Evolutionary conservation across 2,797 vertebrate genomes (phyloP).

Genomic region (Lophotriccus pileatus): DNA sequence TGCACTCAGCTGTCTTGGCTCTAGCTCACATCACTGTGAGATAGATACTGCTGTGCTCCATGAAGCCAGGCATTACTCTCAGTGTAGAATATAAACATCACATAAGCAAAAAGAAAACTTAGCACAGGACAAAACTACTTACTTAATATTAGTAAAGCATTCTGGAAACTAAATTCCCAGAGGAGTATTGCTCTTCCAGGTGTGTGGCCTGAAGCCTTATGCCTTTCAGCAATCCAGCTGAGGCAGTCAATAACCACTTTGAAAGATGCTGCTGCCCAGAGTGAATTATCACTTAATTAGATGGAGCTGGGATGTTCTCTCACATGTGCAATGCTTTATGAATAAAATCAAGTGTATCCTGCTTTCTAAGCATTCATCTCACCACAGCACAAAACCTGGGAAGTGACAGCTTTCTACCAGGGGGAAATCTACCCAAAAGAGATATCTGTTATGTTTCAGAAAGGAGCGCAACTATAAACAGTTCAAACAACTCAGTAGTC

Average conservation of each 20-base stretch:
- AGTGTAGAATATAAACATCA: not conserved
- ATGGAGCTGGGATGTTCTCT: not conserved
- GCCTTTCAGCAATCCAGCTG: not conserved
- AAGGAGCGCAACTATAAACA: not conserved
- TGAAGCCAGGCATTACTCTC: not conserved
- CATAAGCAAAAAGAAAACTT: not conserved
- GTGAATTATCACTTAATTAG: slow-evolving; percentile 57
- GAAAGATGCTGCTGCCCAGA: not conserved
- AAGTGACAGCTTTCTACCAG: slow-evolving; percentile 22
- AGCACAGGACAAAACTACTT: not conserved
- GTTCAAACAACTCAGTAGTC: not conserved
- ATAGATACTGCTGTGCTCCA: not conserved
- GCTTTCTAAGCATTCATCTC: slow-evolving; percentile 37
- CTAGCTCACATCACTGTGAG: not conserved
- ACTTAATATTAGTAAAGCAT: not conserved
- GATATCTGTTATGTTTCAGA: not conserved
- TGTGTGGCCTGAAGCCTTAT: not conserved
- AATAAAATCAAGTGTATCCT: slow-evolving; percentile 27
- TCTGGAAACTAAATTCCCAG: not conserved
- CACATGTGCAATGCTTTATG: slow-evolving; percentile 5
- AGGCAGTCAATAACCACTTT: not conserved
- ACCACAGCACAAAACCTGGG: not conserved
- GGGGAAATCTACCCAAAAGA: not conserved
- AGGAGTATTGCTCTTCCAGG: not conserved
- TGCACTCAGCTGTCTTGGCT: not conserved